Evolutionary conservation across 2,888 invertebrate species (phyloP), one percentile per base, ranked within the genome.

Genomic region (Hydroisotoma schaefferi): DNA sequence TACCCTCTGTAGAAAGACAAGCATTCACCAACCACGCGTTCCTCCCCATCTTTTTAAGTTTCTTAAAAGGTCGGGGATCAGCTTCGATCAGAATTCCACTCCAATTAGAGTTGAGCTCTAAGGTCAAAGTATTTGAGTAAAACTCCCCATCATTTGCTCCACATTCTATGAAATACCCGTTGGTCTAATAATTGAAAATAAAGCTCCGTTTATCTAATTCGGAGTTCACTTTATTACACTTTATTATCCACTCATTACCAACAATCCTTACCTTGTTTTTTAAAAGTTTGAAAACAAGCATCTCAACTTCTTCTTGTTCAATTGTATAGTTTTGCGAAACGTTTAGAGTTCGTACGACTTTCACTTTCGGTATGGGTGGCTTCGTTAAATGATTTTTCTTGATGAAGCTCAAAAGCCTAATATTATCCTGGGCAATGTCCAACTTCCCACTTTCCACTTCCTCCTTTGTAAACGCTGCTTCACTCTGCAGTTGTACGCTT

Each of bases 141-240:
- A 73, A 74, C 63, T 76, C 76, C 3, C 77, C 77, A 67, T 76
- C 75, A 56, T 76, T 63, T 3, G 76, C 77, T 8, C 77, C 77
- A 57, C 75, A 76, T 66, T 77, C 77, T 12, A 77, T 69, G 61
- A 76, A 77, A 62, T 76, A 76, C 4, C 76, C 76, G 2, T 12
- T 12, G 12, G 8, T 33, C 33, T 33, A 33, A 33, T 33, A 33
- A 33, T 33, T 10, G 8, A 33, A 33, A 33, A 33, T 12, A 33
- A 33, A n/a, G n/a, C n/a, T n/a, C n/a, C n/a, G n/a, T n/a, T n/a
- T n/a, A n/a, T n/a, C n/a, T n/a, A n/a, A n/a, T n/a, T n/a, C n/a
- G n/a, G n/a, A 33, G 33, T 33, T 8, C 33, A 33, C 8, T 33
- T 33, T 15, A 33, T 15, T 33, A 33, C 8, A 33, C 20, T 12